Conservation (phyloP, 2,888 invertebrate species). For the Acronicta leporina region DNA sequence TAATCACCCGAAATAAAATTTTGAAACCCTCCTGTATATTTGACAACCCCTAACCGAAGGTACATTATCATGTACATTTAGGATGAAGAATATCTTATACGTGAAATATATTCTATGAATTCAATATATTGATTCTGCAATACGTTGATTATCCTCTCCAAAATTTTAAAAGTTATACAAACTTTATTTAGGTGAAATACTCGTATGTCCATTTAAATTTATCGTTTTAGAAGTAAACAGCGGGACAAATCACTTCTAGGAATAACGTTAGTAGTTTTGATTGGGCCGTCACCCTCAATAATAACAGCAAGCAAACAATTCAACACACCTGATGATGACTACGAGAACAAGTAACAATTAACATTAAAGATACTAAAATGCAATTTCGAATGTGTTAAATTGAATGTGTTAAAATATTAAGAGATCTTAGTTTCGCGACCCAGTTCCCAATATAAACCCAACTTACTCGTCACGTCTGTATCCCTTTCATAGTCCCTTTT, state of each 20-base stretch:
- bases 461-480: constrained; percentile 63
- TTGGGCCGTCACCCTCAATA: not conserved
- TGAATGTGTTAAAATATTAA: constrained; percentile 41
- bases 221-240: constrained; percentile 37
- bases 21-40: constrained; percentile 60
- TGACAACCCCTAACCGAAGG: constrained; percentile 56
- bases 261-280: constrained; percentile 14
- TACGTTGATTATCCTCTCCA: not conserved
- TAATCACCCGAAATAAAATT: constrained; percentile 80
- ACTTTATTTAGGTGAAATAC: too few relatives aligned
- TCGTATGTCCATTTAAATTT: too few relatives aligned
- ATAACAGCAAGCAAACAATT: too few relatives aligned
- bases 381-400: constrained; percentile 27
- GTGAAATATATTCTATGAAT: constrained; percentile 30
- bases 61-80: constrained; percentile 50
- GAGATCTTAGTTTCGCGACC: constrained; percentile 42
- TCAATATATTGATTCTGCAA: constrained; percentile 13
- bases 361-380: not conserved
- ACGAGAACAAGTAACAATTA: not conserved
- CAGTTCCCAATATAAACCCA: constrained; percentile 39
- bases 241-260: constrained; percentile 39
- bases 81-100: constrained; percentile 28
- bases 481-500: constrained; percentile 79
- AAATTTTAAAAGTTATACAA: too few relatives aligned
- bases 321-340: too few relatives aligned